A percentile compares a stretch with the other conserved stretches of the same genome.
Conservation (phyloP, 2,113 vertebrate species). For the Spermophilus dauricus region DNA sequence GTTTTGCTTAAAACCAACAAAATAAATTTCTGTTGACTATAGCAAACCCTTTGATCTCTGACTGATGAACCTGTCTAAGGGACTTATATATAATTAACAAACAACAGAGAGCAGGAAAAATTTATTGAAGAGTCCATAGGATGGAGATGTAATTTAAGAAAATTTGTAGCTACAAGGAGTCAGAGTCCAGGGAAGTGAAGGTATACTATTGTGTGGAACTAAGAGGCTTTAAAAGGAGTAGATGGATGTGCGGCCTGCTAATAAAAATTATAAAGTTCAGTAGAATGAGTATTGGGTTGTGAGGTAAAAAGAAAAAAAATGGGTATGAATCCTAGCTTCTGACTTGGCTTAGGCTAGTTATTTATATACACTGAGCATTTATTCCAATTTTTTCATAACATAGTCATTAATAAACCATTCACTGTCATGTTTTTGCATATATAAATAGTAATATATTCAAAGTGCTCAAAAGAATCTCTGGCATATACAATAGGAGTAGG, state of each 20-base stretch:
- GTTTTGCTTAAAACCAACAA: background rate
- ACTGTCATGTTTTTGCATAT: background rate
- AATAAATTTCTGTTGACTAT: background rate
- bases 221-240: background rate
- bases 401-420: background rate
- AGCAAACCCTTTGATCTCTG: background rate
- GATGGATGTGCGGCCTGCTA: background rate
- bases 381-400: background rate
- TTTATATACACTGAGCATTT: background rate
- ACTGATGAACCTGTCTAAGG: background rate
- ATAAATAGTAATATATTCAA: background rate
- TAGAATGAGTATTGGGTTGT: background rate
- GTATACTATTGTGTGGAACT: background rate
- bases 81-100: background rate
- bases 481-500: background rate
- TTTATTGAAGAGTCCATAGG: background rate
- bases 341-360: background rate
- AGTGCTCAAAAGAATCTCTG: background rate
- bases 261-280: background rate
- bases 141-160: conserved; percentile 10
- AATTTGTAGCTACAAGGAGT: background rate
- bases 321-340: background rate
- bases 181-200: background rate
- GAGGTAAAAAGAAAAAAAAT: background rate
- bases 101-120: background rate